Base-by-base conservation (phyloP, 2,113 vertebrate species). In the Petrocephalus microphthalmus region DNA sequence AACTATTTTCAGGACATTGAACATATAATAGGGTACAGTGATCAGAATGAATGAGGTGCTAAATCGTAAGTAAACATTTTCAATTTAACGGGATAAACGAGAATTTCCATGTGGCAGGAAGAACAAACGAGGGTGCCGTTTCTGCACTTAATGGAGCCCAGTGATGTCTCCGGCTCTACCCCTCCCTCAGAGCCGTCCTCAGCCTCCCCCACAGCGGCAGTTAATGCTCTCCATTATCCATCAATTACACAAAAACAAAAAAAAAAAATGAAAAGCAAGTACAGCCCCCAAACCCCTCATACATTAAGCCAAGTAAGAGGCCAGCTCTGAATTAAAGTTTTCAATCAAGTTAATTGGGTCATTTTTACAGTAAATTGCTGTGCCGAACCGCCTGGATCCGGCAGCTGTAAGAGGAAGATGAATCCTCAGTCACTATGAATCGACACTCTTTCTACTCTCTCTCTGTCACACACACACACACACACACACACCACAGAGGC, bases 341-440 rank as follows among this genome's bases (percentile, higher is more conserved):
- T 90, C 92, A 92, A 92, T 94, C 92, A 92, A 92, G 93, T 92
- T 91, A 94, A 93, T 91, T 93, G 90, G 91, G 91, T 92, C 67
- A 91, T 91, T 93, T 93, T 93, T 90, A 90, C 82, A 89, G 85
- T 89, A 91, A 89, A 91, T 90, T 92, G 74, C 90, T 64, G 86
- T 92, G 89, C 89, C 90, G 90, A 92, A 92, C 89, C 88, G 89
- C 89, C 89, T 88, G 71, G 90, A 89, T 85, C 8, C 17, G 89
- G 82, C 92, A 87, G 90, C 90, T 52, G 89, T 88, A 89, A 89
- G 84, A 29, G 52, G 25, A 90, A 90, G 92, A 91, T 91, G 91
- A 92, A 92, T 92, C 82, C 91, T 90, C 89, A 93, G 92, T 94
- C 92, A 91, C 87, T 88, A 86, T 29, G 84, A 94, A 93, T 88